Evolutionary conservation across 2,888 invertebrate species (phyloP), one percentile per base, ranked within the genome.

Genomic region (Perizoma flavofasciatum): DNA sequence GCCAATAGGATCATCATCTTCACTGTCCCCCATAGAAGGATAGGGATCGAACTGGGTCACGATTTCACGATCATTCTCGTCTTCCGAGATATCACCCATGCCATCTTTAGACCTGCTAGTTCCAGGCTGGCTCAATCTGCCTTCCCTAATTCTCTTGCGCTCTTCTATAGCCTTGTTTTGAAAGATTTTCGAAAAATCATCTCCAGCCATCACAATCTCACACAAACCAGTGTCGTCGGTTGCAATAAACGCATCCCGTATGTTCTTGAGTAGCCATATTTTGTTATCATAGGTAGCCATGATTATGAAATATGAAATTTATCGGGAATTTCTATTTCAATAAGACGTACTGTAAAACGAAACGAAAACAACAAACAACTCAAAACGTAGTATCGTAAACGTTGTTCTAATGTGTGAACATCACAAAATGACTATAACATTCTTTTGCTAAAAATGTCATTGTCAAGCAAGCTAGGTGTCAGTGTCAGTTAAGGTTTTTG

Each of bases 151-250:
- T 61, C 83, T 77, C 68, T 82, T 86, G 69, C 79, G 87, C 72
- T 89, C 88, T 79, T 92, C 85, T 65, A 90, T 75, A 71, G 85
- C 88, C 71, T 85, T 88, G 70, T 84, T 86, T 80, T 88, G 89
- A 70, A 92, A 90, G 56, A 92, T 83, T 82, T 91, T 92, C 56
- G 96, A 95, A 72, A 96, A 93, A 86, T 96, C 95, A 82, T 98
- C 97, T 55, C 96, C 95, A 39, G 96, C 94, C 96, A 98, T 97
- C 55, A 98, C 96, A 76, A 96, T 94, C 86, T 98, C 98, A 85
- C 98, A 98, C 93, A 98, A 95, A 59, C 98, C 97, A 73, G 98
- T 98, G 86, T 98, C 98, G 90, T 99, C 98, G 32, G 98, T 97
- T 33, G 97, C 97, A 79, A 98, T 97, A 87, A 98, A 99, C 7